Conservation (phyloP, 2,888 invertebrate genomes). For the Drosophila mulleri region DNA sequence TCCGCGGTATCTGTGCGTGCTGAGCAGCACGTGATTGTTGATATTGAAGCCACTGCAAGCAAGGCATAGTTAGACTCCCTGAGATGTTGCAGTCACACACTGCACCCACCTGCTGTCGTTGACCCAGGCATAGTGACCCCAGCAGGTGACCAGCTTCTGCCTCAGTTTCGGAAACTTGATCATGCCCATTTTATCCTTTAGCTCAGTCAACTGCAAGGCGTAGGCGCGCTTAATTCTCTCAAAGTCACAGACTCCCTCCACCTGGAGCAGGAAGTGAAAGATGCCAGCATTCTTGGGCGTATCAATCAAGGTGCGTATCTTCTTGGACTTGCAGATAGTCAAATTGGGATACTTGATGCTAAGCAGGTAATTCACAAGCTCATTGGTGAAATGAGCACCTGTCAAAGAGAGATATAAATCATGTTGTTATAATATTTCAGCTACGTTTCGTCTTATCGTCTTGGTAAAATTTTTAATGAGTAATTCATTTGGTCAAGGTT, state of each 20-base stretch:
- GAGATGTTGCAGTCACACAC: fast-evolving
- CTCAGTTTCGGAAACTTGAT: slow-evolving; percentile 89
- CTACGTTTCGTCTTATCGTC: slow-evolving; percentile 53
- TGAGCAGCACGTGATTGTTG: slow-evolving; percentile 89
- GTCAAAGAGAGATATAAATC: slow-evolving; percentile 55
- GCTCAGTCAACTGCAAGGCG: slow-evolving; percentile 86
- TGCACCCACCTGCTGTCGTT: slow-evolving; percentile 85
- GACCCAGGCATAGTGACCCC: slow-evolving; percentile 91
- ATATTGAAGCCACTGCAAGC: slow-evolving; percentile 84
- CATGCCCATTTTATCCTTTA: slow-evolving; percentile 87
- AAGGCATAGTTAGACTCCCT: background rate
- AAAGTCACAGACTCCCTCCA: slow-evolving; percentile 87
- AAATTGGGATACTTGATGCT: slow-evolving; percentile 87
- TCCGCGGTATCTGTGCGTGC: slow-evolving; percentile 89
- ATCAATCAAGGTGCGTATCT: slow-evolving; percentile 89
- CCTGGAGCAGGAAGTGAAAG: slow-evolving; percentile 88
- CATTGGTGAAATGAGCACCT: slow-evolving; percentile 87
- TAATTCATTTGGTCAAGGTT: slow-evolving; percentile 81
- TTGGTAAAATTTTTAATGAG: slow-evolving; percentile 67
- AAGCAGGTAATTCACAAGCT: slow-evolving; percentile 87
- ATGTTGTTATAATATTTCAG: slow-evolving; percentile 23
- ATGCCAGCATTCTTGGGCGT: slow-evolving; percentile 91
- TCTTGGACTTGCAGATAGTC: slow-evolving; percentile 87
- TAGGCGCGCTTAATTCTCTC: slow-evolving; percentile 86
- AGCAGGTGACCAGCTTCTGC: slow-evolving; percentile 89